These are phyloP conservation scores for Cotesia congregata DNA, from an alignment of 2,888 invertebrate genomes.

Conservation along the genomic window DNA sequence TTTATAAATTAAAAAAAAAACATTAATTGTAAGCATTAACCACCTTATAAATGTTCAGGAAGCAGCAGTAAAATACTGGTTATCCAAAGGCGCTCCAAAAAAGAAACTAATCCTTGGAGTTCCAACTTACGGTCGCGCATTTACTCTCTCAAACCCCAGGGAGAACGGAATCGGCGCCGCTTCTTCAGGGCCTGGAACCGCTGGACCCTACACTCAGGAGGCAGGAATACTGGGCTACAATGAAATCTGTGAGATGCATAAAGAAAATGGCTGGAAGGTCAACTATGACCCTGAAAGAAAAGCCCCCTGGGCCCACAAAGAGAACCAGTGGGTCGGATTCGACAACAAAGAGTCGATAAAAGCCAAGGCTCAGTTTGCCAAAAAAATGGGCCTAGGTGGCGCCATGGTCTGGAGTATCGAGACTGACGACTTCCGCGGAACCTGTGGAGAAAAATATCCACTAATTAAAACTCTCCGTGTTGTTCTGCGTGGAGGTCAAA, in stretches of 20 bases:
- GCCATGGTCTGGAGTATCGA: conserved; percentile 87
- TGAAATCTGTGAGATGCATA: conserved; percentile 72
- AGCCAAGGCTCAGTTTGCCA: conserved; percentile 65
- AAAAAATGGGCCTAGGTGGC: conserved; percentile 71
- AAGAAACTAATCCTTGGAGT: conserved; percentile 80
- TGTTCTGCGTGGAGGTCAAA: conserved; percentile 51
- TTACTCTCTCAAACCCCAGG: conserved; percentile 72
- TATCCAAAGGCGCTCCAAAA: conserved; percentile 73
- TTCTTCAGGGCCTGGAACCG: conserved; percentile 74
- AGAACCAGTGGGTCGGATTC: conserved; percentile 59
- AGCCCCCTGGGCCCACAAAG: conserved; percentile 69
- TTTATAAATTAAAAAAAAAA: too few species aligned
- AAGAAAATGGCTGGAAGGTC: conserved; percentile 60
- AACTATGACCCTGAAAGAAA: conserved; percentile 67
- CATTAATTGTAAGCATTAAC: too few species aligned
- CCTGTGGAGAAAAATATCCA: conserved; percentile 76
- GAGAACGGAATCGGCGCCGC: conserved; percentile 73
- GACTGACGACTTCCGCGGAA: conserved; percentile 81
- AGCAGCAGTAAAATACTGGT: conserved; percentile 72
- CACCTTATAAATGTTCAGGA: conserved; percentile 62
- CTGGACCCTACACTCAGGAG: conserved; percentile 77
- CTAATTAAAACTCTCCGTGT: conserved; percentile 75
- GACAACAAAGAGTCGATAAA: conserved; percentile 62
- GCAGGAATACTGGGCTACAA: conserved; percentile 79
- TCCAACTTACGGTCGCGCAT: conserved; percentile 80